Evolutionary conservation across 2,888 invertebrate genomes (phyloP).

Genomic region (Zootermopsis nevadensis): DNA sequence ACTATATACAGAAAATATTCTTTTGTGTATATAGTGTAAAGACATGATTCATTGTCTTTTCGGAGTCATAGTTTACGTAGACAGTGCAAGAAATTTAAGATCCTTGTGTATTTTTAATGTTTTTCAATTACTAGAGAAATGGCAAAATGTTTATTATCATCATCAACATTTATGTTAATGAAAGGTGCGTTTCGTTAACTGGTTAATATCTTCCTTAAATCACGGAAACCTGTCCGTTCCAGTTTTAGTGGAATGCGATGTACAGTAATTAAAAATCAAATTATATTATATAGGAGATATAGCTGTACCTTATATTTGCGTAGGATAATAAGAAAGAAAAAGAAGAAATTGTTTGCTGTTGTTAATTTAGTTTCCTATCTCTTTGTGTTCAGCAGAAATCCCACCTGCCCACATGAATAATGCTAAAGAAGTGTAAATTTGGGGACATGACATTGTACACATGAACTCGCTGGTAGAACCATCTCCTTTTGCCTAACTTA

Average conservation of each 20-base stretch:
- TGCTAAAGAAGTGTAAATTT: slow-evolving; percentile 16
- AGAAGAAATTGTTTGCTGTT: slow-evolving; percentile 42
- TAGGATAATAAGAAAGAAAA: slow-evolving; percentile 52
- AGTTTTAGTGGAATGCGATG: slow-evolving; percentile 65
- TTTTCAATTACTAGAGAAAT: slow-evolving; percentile 53
- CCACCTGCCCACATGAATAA: slow-evolving; percentile 30
- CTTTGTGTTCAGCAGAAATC: slow-evolving; percentile 37
- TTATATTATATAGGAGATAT: slow-evolving; percentile 47
- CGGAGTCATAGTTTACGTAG: slow-evolving; percentile 52
- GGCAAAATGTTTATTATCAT: slow-evolving; percentile 53
- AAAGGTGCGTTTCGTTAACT: slow-evolving; percentile 50
- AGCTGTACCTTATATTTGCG: slow-evolving; percentile 52
- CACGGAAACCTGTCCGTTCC: slow-evolving; percentile 59
- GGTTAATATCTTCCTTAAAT: slow-evolving; percentile 48
- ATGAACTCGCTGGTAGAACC: slow-evolving; percentile 22
- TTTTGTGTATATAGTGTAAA: slow-evolving; percentile 66
- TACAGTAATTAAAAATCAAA: slow-evolving; percentile 57
- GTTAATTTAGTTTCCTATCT: slow-evolving; percentile 38
- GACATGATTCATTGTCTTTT: slow-evolving; percentile 61
- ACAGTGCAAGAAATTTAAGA: slow-evolving; percentile 57
- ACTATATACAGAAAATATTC: slow-evolving; percentile 64
- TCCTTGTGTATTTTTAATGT: slow-evolving; percentile 57
- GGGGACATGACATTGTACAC: slow-evolving; percentile 29
- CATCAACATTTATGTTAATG: slow-evolving; percentile 52
- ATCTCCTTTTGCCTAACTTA: slow-evolving; percentile 34